Evolutionary conservation across 2,113 vertebrate genomes (phyloP).

Genomic region (Callospermophilus lateralis): DNA sequence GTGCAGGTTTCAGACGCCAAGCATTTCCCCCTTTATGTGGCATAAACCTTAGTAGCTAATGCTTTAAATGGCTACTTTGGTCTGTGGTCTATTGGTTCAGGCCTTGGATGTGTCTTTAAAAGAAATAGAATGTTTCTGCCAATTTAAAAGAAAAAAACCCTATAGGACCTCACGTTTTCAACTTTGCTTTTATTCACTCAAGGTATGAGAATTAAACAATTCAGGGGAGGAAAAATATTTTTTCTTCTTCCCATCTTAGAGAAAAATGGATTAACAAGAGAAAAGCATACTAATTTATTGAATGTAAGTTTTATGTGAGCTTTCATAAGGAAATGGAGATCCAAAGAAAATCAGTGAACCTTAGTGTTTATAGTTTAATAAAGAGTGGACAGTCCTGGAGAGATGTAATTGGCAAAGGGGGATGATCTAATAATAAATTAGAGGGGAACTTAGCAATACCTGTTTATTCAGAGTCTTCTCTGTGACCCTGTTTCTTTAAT

Average conservation of each 20-base stretch:
- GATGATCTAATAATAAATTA: background rate
- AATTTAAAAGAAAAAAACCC: background rate
- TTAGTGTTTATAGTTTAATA: background rate
- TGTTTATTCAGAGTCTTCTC: background rate
- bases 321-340: background rate
- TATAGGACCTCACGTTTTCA: slow-evolving; percentile 38
- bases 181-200: slow-evolving; percentile 17
- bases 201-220: slow-evolving; percentile 6
- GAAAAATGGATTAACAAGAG: background rate
- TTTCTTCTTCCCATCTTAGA: background rate
- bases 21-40: slow-evolving; percentile 57
- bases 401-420: background rate
- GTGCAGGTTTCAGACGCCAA: slow-evolving; percentile 66
- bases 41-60: slow-evolving; percentile 73
- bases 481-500: background rate
- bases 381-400: background rate
- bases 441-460: background rate
- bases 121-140: slow-evolving; percentile 83
- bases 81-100: slow-evolving; percentile 78
- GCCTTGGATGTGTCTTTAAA: slow-evolving; percentile 79
- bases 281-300: background rate
- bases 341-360: background rate
- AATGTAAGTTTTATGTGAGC: background rate
- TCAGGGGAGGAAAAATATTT: background rate
- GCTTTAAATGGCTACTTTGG: slow-evolving; percentile 82